Evolutionary conservation across 1,140 invertebrate species (phyloP).

Genomic region (Drosophila repletoides): DNA sequence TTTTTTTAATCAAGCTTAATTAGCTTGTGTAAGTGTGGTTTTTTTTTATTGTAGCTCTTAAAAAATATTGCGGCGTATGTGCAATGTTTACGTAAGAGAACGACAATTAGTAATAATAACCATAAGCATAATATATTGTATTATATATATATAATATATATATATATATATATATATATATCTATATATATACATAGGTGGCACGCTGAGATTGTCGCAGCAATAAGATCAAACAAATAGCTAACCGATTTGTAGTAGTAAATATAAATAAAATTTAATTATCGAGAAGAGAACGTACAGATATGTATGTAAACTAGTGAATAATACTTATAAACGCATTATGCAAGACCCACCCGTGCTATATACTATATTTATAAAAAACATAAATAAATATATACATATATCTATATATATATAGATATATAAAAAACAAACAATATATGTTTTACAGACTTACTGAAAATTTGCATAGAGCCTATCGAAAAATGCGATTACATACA

Average conservation of each 20-base stretch:
- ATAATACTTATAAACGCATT: constrained; percentile 36
- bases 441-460: constrained; percentile 3
- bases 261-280: background rate
- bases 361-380: constrained; percentile 29
- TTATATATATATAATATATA: constrained; percentile 15
- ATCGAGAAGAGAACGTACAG: background rate
- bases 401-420: background rate
- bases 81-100: constrained; percentile 22
- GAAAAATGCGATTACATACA: background rate
- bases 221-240: constrained; percentile 19
- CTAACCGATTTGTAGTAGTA: constrained; percentile 8
- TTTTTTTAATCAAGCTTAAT: constrained; percentile 14
- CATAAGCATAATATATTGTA: constrained; percentile 1
- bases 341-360: constrained; percentile 52
- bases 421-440: constrained; percentile 12
- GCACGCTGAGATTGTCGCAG: constrained; percentile 2
- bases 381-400: constrained; percentile 6
- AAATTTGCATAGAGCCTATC: constrained; percentile 16
- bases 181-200: too few relatives aligned
- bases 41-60: constrained; percentile 22
- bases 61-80: constrained; percentile 7
- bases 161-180: constrained; percentile 1
- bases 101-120: constrained; percentile 12
- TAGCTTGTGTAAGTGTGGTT: constrained; percentile 16
- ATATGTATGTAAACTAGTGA: constrained; percentile 32